Evolutionary conservation across 2,888 invertebrate genomes (phyloP).

Genomic region (Aphodius sticticus): DNA sequence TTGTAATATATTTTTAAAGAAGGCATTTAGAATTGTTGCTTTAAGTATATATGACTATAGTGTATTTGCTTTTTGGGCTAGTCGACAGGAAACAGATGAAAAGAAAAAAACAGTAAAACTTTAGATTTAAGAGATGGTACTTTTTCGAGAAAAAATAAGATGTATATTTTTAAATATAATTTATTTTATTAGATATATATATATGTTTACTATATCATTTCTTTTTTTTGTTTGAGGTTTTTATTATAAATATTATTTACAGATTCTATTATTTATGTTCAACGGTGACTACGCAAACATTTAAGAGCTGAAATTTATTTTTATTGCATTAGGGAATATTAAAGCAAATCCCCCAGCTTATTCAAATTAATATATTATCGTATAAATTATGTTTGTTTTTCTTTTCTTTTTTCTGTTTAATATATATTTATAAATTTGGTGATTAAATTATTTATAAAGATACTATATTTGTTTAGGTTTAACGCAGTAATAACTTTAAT

Average conservation of each 20-base stretch:
- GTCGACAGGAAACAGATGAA: not conserved
- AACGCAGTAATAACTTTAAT: not conserved
- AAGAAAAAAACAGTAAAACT: not conserved
- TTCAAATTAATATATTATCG: not conserved
- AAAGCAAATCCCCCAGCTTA: not conserved
- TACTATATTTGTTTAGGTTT: not conserved
- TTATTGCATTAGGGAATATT: not conserved
- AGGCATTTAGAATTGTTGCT: not conserved
- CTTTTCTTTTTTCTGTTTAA: not conserved
- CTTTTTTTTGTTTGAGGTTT: not conserved
- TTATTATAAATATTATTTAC: slow-evolving; percentile 4
- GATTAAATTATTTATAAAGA: not conserved
- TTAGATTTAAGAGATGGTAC: not conserved
- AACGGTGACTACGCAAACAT: not conserved
- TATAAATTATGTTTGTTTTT: not conserved
- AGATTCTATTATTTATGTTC: slow-evolving; percentile 4
- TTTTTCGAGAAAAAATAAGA: not conserved
- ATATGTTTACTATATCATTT: not conserved
- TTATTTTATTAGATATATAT: not conserved
- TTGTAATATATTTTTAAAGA: slow-evolving; percentile 4
- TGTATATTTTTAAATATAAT: not conserved
- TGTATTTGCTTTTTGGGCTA: slow-evolving; percentile 4
- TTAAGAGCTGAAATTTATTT: not conserved
- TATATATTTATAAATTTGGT: not conserved
- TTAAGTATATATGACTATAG: slow-evolving; percentile 4